These are phyloP conservation scores for Aethes cnicana DNA, from an alignment of 2,888 invertebrate species.

Conservation along the genomic window DNA sequence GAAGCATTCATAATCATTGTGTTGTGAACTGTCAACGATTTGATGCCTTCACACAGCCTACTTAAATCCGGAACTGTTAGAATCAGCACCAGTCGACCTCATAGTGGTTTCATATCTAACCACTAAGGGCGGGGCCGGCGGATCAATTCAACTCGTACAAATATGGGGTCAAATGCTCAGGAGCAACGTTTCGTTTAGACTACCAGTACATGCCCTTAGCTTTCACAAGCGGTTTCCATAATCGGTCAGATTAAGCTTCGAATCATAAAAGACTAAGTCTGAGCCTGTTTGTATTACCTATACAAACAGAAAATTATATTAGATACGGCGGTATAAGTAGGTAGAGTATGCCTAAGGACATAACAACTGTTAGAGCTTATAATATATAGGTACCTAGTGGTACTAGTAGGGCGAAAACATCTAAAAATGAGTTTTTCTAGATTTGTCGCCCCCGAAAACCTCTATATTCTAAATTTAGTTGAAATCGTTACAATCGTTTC, in stretches of 20 bases:
- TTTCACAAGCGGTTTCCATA: slow-evolving; percentile 22
- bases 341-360: no score
- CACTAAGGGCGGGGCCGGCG: slow-evolving; percentile 46
- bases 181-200: slow-evolving; percentile 13
- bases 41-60: slow-evolving; percentile 9
- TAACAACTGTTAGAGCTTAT: no score
- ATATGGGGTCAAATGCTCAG: slow-evolving; percentile 41
- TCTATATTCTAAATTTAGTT: background rate
- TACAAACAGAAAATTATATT: no score
- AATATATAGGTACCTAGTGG: no score
- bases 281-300: background rate
- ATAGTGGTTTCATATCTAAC: slow-evolving; percentile 52
- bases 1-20: no score
- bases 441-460: no score
- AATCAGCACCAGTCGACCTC: slow-evolving; percentile 53
- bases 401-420: no score
- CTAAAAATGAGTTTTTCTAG: no score
- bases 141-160: slow-evolving; percentile 27
- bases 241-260: background rate
- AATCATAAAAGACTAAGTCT: background rate
- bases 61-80: slow-evolving; percentile 50
- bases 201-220: slow-evolving; percentile 21
- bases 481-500: no score
- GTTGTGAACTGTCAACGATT: slow-evolving; percentile 26
- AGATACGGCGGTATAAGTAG: no score